Evolutionary conservation across 2,888 invertebrate genomes (phyloP), one percentile per base, ranked within the genome.

Genomic region (Slavum lentiscoides): DNA sequence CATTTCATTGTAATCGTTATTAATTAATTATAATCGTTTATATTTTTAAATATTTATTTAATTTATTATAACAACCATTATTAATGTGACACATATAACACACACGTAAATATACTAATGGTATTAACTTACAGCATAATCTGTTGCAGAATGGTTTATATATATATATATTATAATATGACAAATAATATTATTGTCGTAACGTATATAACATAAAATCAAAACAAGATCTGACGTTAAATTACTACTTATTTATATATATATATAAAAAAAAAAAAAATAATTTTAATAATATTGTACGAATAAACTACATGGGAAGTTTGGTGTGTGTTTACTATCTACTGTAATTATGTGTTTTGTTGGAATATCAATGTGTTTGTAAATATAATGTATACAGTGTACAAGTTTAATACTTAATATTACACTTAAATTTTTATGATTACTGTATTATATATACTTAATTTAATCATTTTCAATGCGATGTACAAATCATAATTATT

Each of bases 31-130:
- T 49, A 13, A 49, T 67, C 43, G 7, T 21, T 43, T 67, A 67
- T 67, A 67, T 67, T 72, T 61, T 59, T 39, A 21, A 39, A 43
- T 72, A 59, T 72, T 72, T 59, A 72, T 72, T 72, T 11, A 72
- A 72, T 43, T 5, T 43, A 43, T 43, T 43, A 43, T 43, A 9
- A 43, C 9, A 9, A 49, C 11, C 13, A 49, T 49, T 49, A 13
- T 72, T 59, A 72, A 72, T 59, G 39, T 72, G 58, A 72, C 39
- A 72, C 70, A 59, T 39, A 59, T 72, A 72, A 72, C 59, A 72
- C 59, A 39, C 70, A 59, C 43, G 30, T 37, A 43, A 39, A 39
- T 39, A 59, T 59, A 8, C 37, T 72, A 61, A 37, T 58, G 59
- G 72, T 72, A 72, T 43, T 67, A 49, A 21, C 21, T 67, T 67